phyloP scores from a whole-genome alignment of 2,797 vertebrate genomes.

The Myripristis murdjan region DNA sequence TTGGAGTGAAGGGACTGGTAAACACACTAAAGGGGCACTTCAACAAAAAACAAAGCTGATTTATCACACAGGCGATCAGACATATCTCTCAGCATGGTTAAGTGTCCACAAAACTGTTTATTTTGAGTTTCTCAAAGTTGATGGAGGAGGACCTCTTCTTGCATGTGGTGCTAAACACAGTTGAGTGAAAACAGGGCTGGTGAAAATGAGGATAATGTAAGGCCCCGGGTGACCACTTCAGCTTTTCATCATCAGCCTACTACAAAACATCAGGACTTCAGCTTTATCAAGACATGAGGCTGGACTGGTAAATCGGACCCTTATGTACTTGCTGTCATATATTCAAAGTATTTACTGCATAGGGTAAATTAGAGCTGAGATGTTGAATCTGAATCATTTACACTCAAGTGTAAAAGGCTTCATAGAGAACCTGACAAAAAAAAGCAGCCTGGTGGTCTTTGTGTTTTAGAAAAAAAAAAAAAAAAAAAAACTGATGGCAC shows the following conservation, averaged over 20 bases:
- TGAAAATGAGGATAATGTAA: neutral
- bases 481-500: no score
- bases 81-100: neutral
- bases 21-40: neutral
- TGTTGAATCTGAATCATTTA: neutral
- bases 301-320: neutral
- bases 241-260: neutral
- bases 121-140: no score
- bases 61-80: neutral
- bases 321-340: neutral
- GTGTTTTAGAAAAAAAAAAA: no score
- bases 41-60: neutral
- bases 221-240: neutral
- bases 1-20: no score
- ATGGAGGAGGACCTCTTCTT: neutral
- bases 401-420: no score
- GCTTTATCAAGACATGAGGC: neutral
- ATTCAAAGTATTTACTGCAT: no score
- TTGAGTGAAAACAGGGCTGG: neutral
- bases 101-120: no score
- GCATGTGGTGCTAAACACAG: neutral
- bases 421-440: no score
- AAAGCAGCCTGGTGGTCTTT: no score
- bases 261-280: neutral
- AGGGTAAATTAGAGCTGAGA: neutral